phyloP scores from a whole-genome alignment of 2,888 invertebrate species.

The Junonia oenone region DNA sequence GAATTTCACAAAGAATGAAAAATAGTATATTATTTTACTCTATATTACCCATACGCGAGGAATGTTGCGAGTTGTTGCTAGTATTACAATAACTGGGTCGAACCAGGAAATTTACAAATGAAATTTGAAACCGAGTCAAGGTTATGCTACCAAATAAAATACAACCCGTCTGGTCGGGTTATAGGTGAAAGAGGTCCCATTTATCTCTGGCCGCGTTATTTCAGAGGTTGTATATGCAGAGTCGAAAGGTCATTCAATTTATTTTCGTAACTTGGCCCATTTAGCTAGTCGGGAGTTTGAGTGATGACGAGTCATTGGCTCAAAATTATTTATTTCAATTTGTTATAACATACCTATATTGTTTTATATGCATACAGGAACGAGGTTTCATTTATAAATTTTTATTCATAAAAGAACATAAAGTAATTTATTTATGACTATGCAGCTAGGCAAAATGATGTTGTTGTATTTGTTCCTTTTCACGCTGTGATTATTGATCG shows the following conservation, averaged over 20 bases:
- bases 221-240: slow-evolving; percentile 16
- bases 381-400: background rate
- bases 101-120: too few relatives aligned
- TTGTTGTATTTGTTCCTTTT: too few relatives aligned
- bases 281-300: slow-evolving; percentile 3
- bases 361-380: background rate
- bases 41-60: too few relatives aligned
- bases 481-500: too few relatives aligned
- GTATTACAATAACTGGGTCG: too few relatives aligned
- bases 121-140: background rate
- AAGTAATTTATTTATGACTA: too few relatives aligned
- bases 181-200: slow-evolving; percentile 14
- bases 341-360: background rate
- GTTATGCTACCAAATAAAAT: background rate
- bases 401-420: too few relatives aligned
- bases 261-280: slow-evolving; percentile 28
- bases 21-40: too few relatives aligned
- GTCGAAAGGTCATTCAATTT: slow-evolving; percentile 23
- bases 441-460: too few relatives aligned
- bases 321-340: background rate
- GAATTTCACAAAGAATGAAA: too few relatives aligned
- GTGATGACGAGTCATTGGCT: background rate
- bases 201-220: slow-evolving; percentile 24
- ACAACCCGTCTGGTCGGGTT: slow-evolving; percentile 1
- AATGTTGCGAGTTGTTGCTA: too few relatives aligned